These are phyloP conservation scores for Sula dactylatra DNA, from an alignment of 2,113 vertebrate species.

Conservation along the genomic window DNA sequence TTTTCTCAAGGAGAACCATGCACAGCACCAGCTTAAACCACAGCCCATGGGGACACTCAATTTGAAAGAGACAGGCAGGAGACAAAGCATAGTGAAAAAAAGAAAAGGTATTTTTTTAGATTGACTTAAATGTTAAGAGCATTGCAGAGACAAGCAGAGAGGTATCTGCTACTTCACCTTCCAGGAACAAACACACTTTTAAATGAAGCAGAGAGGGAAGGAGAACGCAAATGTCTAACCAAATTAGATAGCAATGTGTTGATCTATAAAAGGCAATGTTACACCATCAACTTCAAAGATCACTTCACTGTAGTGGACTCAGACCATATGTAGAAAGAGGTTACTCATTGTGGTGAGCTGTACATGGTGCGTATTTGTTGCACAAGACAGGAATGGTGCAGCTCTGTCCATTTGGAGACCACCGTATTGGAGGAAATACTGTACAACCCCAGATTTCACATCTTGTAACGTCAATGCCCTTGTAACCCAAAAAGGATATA, in stretches of 20 bases:
- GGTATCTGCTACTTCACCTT: not conserved
- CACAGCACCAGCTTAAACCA: not conserved
- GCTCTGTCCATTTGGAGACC: not conserved
- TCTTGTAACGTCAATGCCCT: not conserved
- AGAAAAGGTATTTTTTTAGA: not conserved
- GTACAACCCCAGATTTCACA: not conserved
- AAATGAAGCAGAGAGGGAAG: not conserved
- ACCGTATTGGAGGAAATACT: not conserved
- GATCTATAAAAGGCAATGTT: not conserved
- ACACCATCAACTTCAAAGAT: not conserved
- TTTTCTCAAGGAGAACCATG: not conserved
- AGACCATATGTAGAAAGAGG: fast-evolving
- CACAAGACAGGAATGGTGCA: not conserved
- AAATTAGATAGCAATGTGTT: not conserved
- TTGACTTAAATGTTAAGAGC: not conserved
- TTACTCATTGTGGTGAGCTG: not conserved
- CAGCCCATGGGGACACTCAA: fast-evolving
- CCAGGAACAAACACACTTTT: not conserved
- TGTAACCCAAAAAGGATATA: not conserved
- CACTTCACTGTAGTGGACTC: not conserved
- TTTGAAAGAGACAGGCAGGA: not conserved
- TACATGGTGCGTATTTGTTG: not conserved
- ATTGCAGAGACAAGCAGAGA: not conserved
- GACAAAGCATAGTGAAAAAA: not conserved
- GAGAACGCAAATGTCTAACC: not conserved